Conservation (phyloP, 2,113 vertebrate species). For the Hydrolagus affinis region DNA sequence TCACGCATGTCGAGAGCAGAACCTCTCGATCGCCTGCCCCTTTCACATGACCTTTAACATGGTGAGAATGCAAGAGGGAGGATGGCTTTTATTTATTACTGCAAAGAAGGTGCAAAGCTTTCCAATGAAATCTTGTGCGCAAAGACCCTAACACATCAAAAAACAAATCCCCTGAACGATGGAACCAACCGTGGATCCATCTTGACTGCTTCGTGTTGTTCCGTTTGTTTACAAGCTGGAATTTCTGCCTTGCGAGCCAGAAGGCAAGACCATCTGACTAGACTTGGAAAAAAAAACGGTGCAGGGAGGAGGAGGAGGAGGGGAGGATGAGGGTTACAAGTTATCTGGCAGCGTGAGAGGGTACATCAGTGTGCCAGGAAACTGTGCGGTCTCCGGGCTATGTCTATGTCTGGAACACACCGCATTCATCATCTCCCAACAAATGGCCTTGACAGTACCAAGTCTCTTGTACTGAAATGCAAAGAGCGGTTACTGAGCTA, state of each 20-base stretch:
- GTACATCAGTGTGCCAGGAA: not conserved
- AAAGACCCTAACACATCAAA: too few relatives aligned
- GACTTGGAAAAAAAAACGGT: not conserved
- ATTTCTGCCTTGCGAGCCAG: not conserved
- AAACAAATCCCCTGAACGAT: not conserved
- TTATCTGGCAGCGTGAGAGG: not conserved
- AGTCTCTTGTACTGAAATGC: not conserved
- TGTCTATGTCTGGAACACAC: not conserved
- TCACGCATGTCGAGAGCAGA: not conserved
- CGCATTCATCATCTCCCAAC: not conserved
- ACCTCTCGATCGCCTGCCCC: not conserved
- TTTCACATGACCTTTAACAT: not conserved
- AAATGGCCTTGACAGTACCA: conserved; percentile 1
- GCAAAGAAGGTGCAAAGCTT: not conserved
- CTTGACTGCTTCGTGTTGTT: not conserved
- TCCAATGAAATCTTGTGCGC: not conserved
- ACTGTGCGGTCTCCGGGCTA: not conserved
- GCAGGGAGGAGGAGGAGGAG: too few relatives aligned
- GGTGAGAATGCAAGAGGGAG: too few relatives aligned
- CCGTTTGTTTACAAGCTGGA: not conserved
- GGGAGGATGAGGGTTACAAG: not conserved
- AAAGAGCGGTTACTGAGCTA: not conserved
- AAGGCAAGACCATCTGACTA: not conserved
- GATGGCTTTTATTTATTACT: not conserved
- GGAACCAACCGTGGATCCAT: not conserved